Base-by-base conservation (phyloP, 1,140 invertebrate genomes). In the Diorhabda carinulata region DNA sequence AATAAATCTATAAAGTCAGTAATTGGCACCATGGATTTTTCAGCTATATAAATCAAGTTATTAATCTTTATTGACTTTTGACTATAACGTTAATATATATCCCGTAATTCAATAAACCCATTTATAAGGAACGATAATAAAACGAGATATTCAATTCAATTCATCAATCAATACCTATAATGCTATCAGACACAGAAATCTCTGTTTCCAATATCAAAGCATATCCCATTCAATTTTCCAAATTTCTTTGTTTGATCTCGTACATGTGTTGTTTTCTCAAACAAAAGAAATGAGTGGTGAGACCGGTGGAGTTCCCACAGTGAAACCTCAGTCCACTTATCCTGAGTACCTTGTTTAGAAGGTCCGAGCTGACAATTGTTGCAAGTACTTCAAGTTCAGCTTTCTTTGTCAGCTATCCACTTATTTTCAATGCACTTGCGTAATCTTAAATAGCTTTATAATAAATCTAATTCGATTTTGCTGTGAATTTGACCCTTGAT, bases 401-500 rank as follows among this genome's bases (percentile, higher is more conserved):
- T 73, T 73, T 73, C 72, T 73, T 73, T 73, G 72, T 70, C 69
- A 61, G 43, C 58, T 57, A 43, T 66, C 72, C 72, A 70, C 72
- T 73, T 65, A 68, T 69, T 10, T 70, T 60, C 66, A 52, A 67
- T 68, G 57, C 69, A 70, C 66, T 73, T 68, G 63, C 64, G 66
- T 67, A 58, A 56, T 57, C 69, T 67, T 60, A 70, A 73, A 73
- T 73, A 69, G 72, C 69, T 70, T 71, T 71, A 71, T 73, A 70
- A 73, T 73, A 73, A 71, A 65, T 67, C 66, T 71, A 70, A 73
- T 71, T 73, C 43, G 10, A 60, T 67, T 67, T 67, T 57, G 65
- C 65, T 67, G 65, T 67, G 65, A 67, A 67, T 67, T 60, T 67
- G 58, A 67, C 65, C 52, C 65, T 67, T 60, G 44, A 45, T 57